Evolutionary conservation across 2,113 vertebrate genomes (phyloP), one percentile per base, ranked within the genome.

Genomic region (Ascaphus truei): DNA sequence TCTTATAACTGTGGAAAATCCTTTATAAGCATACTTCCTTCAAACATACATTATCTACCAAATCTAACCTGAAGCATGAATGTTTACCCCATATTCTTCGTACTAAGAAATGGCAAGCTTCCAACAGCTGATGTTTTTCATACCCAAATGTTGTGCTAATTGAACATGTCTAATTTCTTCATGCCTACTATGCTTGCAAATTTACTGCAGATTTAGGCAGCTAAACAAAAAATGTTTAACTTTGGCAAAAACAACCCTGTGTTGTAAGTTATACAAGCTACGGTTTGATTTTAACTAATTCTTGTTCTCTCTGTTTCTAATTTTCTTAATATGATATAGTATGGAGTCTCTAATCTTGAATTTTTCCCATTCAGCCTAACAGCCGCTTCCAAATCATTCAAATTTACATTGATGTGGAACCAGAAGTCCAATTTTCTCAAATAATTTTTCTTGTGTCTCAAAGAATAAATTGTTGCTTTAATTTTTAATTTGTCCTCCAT

Each of bases 1-100:
- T 81, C 79, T 79, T 73, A 72, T 73, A 83, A 76, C 62, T 79
- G 82, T 75, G 75, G 71, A 80, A 82, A 86, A 81, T 76, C 75
- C 76, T 84, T 81, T 77, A 79, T 73, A 74, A 72, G 75, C 72
- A 25, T 82, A 59, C 62, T 78, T 81, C 77, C 77, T 77, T 53
- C 62, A 69, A 72, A 68, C 25, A 57, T 20, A 76, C 68, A 77
- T 50, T 77, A 81, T 80, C 77, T 64, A 27, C 62, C 68, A 65
- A 72, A 82, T 81, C 77, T 85, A 62, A 79, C 71, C 75, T 45
- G 55, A 76, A 79, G 71, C 68, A 76, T 78, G 80, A 77, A 82
- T 72, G 72, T 58, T 75, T 76, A 73, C 73, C 63, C 62, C n/a
- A 30, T 66, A 79, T 74, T 81, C 79, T 84, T 78, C 76, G 73